These are phyloP conservation scores for Australoheros facetus DNA, from an alignment of 2,797 vertebrate species.

Conservation along the genomic window DNA sequence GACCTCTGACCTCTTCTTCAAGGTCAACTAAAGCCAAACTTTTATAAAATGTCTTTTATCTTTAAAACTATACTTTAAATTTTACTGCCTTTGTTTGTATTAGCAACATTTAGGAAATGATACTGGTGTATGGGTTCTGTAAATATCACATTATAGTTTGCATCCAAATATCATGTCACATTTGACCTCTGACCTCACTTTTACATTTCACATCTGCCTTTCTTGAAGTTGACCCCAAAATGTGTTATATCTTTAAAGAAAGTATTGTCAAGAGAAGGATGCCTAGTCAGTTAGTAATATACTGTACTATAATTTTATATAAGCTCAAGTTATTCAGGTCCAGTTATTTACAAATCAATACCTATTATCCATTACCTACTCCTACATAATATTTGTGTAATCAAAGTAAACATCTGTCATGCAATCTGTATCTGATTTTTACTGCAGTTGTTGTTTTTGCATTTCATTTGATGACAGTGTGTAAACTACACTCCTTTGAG, in stretches of 20 bases:
- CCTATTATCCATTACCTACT: not conserved
- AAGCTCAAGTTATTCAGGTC: not conserved
- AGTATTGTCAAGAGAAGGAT: not conserved
- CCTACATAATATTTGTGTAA: not conserved
- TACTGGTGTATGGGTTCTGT: not conserved
- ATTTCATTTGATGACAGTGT: not conserved
- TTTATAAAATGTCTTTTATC: not conserved
- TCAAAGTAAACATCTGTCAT: not conserved
- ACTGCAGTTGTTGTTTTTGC: not conserved
- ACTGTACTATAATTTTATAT: too few relatives aligned
- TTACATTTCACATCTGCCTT: not conserved
- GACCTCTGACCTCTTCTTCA: not conserved
- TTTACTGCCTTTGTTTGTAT: not conserved
- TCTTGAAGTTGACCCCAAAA: not conserved
- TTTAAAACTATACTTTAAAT: not conserved
- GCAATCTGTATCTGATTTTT: not conserved
- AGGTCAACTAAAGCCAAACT: not conserved
- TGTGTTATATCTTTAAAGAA: not conserved
- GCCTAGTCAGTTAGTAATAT: too few relatives aligned
- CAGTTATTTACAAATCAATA: not conserved
- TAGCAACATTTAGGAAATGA: too few relatives aligned
- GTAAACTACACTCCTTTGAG: not conserved
- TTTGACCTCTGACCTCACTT: constrained; percentile 1
- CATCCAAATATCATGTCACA: not conserved
- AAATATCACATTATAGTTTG: too few relatives aligned